Evolutionary conservation across 2,888 invertebrate species (phyloP), one percentile per base, ranked within the genome.

Genomic region (Tetragonisca angustula): DNA sequence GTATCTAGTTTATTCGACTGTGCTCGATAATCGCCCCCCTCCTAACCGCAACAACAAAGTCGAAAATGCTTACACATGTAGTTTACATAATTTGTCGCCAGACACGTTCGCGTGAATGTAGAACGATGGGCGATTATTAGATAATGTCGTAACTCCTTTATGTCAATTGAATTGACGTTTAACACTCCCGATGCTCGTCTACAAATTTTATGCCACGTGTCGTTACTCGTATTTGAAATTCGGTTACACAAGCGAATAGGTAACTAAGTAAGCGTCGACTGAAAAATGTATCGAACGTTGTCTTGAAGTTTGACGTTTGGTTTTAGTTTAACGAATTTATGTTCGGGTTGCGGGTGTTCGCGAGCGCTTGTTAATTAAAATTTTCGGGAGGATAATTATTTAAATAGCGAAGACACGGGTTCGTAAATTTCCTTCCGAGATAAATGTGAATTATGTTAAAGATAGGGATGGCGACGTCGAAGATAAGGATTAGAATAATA

Each of bases 141-240:
- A 21, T 24, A 6, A n/a, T 1, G 11, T 64, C 24, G 56, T 68
- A 68, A 73, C 17, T 79, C 36, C 50, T 59, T 21, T 17, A 67
- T 27, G 71, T 73, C 61, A 73, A 67, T 67, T 67, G 67, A 67
- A 67, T 67, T 49, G 59, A 61, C 49, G 64, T 43, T 56, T 49
- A 24, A 67, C 32, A 50, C 19, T 68, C 11, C 43, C 43, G 50
- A 52, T 36, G 21, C 27, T 17, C 17, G 56, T 15, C n/a, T 72
- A 59, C 61, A 67, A 79, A 79, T 72, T 77, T 71, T 67, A 73
- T 73, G 54, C 64, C 71, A 64, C 77, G 71, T 56, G 77, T 61
- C 27, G 27, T 21, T 13, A 21, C 11, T 43, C 9, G 70, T 19
- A 6, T 4, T 24, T 70, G 15, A 43, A 50, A 32, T 50, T 61